Conservation (phyloP, 2,888 invertebrate species). For the Leptinotarsa juncta region DNA sequence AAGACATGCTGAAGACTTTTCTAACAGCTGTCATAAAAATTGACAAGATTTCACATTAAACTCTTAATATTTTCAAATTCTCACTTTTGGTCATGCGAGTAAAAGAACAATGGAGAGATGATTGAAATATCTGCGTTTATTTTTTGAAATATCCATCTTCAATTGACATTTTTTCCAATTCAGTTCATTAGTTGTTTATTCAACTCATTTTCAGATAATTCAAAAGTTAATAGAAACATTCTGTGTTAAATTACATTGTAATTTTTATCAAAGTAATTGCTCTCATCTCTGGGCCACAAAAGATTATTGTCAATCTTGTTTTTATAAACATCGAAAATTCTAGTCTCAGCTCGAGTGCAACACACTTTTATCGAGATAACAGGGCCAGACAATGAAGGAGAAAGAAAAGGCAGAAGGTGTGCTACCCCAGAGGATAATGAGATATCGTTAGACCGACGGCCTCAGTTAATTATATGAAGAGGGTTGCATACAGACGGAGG, state of each 20-base stretch:
- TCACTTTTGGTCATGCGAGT: no score
- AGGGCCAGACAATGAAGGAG: constrained; percentile 52
- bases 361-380: constrained; percentile 48
- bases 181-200: no score
- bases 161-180: no score
- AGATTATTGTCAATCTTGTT: background rate
- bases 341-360: constrained; percentile 31
- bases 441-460: constrained; percentile 60
- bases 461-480: constrained; percentile 62
- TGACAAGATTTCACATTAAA: no score
- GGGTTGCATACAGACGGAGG: constrained; percentile 52
- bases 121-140: no score
- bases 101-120: no score
- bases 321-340: constrained; percentile 11
- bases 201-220: background rate
- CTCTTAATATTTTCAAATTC: no score
- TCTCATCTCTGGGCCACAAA: background rate
- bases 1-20: no score
- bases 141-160: no score
- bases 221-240: background rate
- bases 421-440: constrained; percentile 61
- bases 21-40: no score
- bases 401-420: constrained; percentile 53
- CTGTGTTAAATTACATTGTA: background rate
- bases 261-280: background rate